These are phyloP conservation scores for Lepus timidus DNA, from an alignment of 2,113 vertebrate genomes.

Conservation along the genomic window DNA sequence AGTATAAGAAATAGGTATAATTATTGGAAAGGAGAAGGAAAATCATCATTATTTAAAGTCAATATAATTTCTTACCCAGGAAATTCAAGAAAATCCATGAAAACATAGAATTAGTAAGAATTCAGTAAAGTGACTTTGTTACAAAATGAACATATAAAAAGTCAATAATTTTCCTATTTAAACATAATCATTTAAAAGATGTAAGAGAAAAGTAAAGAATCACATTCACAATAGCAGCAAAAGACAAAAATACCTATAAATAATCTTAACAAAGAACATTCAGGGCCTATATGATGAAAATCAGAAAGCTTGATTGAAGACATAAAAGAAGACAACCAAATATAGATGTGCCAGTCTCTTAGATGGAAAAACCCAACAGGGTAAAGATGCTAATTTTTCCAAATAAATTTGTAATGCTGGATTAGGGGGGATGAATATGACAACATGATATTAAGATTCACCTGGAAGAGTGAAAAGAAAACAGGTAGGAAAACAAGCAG, in stretches of 20 bases:
- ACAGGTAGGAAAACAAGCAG: background rate
- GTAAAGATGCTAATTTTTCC: slow-evolving; percentile 45
- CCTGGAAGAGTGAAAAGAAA: background rate
- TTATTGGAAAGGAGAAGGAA: slow-evolving; percentile 44
- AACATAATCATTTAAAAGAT: slow-evolving; percentile 25
- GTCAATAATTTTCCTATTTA: slow-evolving; percentile 48
- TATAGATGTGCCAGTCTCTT: slow-evolving; percentile 7
- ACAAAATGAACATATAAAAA: slow-evolving; percentile 44
- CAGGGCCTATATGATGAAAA: background rate
- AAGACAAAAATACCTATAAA: background rate
- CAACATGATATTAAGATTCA: slow-evolving; percentile 55
- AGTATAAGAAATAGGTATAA: background rate
- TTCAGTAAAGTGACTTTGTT: slow-evolving; percentile 36
- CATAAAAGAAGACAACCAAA: slow-evolving; percentile 45
- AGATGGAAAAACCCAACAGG: slow-evolving; percentile 36
- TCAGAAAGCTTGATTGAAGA: background rate
- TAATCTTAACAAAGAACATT: slow-evolving; percentile 48
- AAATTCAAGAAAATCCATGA: slow-evolving; percentile 11
- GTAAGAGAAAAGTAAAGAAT: slow-evolving; percentile 30
- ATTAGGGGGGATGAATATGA: background rate
- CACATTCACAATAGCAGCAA: background rate
- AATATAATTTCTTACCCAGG: background rate
- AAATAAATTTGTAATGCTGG: slow-evolving; percentile 41
- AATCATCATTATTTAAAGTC: background rate
- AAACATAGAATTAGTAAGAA: slow-evolving; percentile 35